Conservation (phyloP, 2,797 vertebrate species). For the Sebastes hubbsi region DNA sequence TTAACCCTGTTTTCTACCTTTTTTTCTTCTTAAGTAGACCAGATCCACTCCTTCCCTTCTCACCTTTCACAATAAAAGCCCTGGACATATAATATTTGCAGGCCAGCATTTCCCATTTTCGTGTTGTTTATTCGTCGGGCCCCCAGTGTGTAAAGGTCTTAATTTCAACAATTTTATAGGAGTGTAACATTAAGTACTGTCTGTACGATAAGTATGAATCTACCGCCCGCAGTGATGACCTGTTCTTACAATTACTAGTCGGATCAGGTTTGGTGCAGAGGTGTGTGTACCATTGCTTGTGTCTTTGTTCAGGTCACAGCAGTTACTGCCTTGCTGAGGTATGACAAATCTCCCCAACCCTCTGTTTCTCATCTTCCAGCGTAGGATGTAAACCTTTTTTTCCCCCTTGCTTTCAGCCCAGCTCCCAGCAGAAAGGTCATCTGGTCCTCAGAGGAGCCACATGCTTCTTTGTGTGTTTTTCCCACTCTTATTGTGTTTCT, state of each 20-base stretch:
- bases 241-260: neutral
- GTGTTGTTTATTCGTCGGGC: too few species aligned
- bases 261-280: slow-evolving; percentile 1
- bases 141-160: too few species aligned
- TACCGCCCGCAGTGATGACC: neutral
- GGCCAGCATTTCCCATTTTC: too few species aligned
- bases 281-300: slow-evolving; percentile 13
- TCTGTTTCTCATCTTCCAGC: slow-evolving; percentile 30
- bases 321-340: slow-evolving; percentile 34
- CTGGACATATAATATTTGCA: too few species aligned
- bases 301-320: slow-evolving; percentile 46
- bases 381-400: slow-evolving; percentile 21
- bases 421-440: slow-evolving; percentile 56
- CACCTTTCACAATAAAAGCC: too few species aligned
- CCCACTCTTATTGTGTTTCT: slow-evolving; percentile 18
- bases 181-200: neutral
- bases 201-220: neutral
- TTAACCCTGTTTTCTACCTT: neutral
- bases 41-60: too few species aligned
- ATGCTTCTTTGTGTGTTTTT: slow-evolving; percentile 35
- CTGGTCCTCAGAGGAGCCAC: slow-evolving; percentile 24
- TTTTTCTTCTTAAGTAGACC: neutral
- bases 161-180: neutral
- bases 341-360: slow-evolving; percentile 48
- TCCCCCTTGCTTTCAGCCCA: slow-evolving; percentile 22